Percentiles rank a stretch among this genome's conserved stretches.
phyloP scores from a whole-genome alignment of 1,140 invertebrate species.

The Zeugodacus cucurbitae region DNA sequence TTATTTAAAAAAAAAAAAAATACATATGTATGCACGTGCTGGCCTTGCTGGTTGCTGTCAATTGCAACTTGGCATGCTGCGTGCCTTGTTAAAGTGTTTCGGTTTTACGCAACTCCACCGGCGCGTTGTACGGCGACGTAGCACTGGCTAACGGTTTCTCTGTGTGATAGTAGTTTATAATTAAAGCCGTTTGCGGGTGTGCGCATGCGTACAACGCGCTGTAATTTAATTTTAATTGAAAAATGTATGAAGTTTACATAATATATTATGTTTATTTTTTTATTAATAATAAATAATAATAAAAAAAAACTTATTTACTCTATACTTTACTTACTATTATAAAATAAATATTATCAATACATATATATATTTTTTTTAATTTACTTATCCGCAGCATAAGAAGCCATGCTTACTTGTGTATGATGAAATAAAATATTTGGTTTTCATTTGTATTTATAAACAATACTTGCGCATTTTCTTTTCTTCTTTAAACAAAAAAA shows the following conservation, averaged over 20 bases:
- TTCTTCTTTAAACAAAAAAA: no score
- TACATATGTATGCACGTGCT: neutral
- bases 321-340: conserved; percentile 36
- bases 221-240: conserved; percentile 19
- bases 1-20: no score
- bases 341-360: neutral
- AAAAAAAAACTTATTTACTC: conserved; percentile 4
- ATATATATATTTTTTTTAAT: conserved; percentile 9
- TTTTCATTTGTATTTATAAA: conserved; percentile 23
- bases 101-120: conserved; percentile 28
- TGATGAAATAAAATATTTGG: conserved; percentile 14
- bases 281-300: conserved; percentile 1
- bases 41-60: neutral
- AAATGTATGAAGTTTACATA: conserved; percentile 8
- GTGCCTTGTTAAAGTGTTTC: conserved; percentile 19
- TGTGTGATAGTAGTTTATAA: conserved; percentile 67
- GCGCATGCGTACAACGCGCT: neutral
- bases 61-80: neutral
- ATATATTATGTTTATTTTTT: neutral
- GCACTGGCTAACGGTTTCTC: conserved; percentile 54
- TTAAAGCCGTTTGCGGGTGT: conserved; percentile 51
- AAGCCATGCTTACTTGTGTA: neutral
- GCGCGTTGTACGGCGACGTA: neutral
- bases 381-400: neutral
- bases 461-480: conserved; percentile 21